Evolutionary conservation across 2,888 invertebrate genomes (phyloP), one percentile per base, ranked within the genome.

Genomic region (Macrosiphum euphorbiae): DNA sequence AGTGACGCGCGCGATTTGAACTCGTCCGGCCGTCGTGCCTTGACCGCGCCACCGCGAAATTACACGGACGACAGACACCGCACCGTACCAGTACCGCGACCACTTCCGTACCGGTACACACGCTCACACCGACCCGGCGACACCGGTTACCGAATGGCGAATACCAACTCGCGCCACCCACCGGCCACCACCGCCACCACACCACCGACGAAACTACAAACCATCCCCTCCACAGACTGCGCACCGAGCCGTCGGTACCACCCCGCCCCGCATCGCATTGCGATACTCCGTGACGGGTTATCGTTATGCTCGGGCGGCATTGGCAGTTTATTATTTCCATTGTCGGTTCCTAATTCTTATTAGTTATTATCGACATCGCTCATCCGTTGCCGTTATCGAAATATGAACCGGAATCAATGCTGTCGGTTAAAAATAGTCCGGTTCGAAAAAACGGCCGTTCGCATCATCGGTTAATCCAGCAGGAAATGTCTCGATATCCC

Each of bases 341-440:
- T 3, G 52, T 88, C 52, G 35, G 16, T 88, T 3, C 35, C 24
- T 35, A 55, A 24, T 87, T 10, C 20, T 1, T 20, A 28, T 52
- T 35, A 20, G 24, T 84, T 41, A 26, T 41, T 58, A 44, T 11
- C 28, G 28, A 55, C 41, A 50, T 78, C 50, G 52, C 52, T 58
- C 41, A 44, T 61, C 55, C 55, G 55, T 47, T 11, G 11, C 55
- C 13, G 55, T 89, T 28, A 44, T 44, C 41, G n/a, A 44, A 84
- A 78, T 67, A 55, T 41, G 84, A 84, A 35, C 35, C 50, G 84
- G 35, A 84, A 85, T 55, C 41, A 24, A n/a, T 55, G 91, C 84
- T 1, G 52, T 91, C 91, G 52, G 28, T 41, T 84, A 44, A 91
- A 55, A 91, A 91, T 84, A 84, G 91, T 84, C 41, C 55, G 91